phyloP scores from a whole-genome alignment of 2,888 invertebrate genomes.

The Sceliomorpha sp. region DNA sequence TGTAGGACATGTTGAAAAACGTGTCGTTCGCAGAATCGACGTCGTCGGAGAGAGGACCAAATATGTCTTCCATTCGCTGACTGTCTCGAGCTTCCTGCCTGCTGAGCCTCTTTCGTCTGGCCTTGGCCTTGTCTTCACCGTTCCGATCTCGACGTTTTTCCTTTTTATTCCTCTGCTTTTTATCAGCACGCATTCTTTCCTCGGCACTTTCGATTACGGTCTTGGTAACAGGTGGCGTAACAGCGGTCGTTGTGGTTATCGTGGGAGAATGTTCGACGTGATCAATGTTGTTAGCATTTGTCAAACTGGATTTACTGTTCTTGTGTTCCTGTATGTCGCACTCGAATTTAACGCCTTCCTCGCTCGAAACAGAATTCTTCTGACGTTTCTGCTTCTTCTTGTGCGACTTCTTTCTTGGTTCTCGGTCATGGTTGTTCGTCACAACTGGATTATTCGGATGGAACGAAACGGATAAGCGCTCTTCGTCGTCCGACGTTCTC shows the following conservation, averaged over 20 bases:
- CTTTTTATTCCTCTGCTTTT: slow-evolving; percentile 79
- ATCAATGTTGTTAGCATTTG: slow-evolving; percentile 54
- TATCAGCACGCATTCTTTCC: slow-evolving; percentile 77
- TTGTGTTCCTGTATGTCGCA: slow-evolving; percentile 54
- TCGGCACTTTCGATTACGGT: slow-evolving; percentile 68
- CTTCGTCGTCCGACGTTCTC: slow-evolving; percentile 77
- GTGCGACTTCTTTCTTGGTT: slow-evolving; percentile 86
- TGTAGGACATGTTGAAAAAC: slow-evolving; percentile 67
- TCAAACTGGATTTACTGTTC: slow-evolving; percentile 63
- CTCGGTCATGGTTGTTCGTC: slow-evolving; percentile 75
- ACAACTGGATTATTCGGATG: slow-evolving; percentile 67
- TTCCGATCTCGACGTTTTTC: slow-evolving; percentile 77
- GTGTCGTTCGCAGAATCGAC: slow-evolving; percentile 79
- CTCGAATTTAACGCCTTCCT: slow-evolving; percentile 70
- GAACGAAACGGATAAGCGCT: slow-evolving; percentile 67
- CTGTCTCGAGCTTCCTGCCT: slow-evolving; percentile 84
- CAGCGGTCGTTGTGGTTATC: slow-evolving; percentile 23
- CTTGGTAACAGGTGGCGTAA: slow-evolving; percentile 44
- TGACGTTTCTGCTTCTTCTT: slow-evolving; percentile 92
- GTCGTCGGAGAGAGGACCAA: slow-evolving; percentile 92
- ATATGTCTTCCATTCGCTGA: slow-evolving; percentile 90
- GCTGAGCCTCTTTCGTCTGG: slow-evolving; percentile 73
- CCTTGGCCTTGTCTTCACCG: slow-evolving; percentile 77
- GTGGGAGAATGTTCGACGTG: slow-evolving; percentile 58
- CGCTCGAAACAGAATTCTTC: slow-evolving; percentile 84